A percentile compares a stretch with the other conserved stretches of the same genome.
Evolutionary conservation across 2,113 vertebrate genomes (phyloP).

Genomic region (Mastomys natalensis): DNA sequence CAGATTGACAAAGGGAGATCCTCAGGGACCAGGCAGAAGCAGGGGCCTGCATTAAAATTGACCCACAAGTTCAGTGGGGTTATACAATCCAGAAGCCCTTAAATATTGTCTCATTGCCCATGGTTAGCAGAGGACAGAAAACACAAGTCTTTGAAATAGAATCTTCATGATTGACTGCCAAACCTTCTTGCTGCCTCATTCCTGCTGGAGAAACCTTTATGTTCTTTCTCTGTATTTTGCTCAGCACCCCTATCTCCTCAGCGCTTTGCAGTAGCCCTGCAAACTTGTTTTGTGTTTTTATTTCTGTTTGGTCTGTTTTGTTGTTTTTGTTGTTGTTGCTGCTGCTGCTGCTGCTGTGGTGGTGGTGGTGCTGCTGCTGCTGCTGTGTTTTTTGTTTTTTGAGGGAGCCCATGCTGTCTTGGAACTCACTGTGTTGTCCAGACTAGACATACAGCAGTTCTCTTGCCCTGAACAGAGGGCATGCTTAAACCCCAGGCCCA

Average conservation of each 20-base stretch:
- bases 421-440: not conserved
- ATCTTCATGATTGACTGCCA: constrained; percentile 53
- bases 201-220: constrained; percentile 64
- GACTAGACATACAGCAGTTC: not conserved
- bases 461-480: not conserved
- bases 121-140: constrained; percentile 13
- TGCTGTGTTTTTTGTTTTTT: not conserved
- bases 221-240: not conserved
- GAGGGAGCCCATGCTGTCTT: not conserved
- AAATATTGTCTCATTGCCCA: not conserved
- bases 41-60: not conserved
- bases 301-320: not conserved
- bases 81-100: not conserved
- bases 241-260: not conserved
- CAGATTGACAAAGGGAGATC: not conserved
- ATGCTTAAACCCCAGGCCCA: not conserved
- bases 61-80: not conserved
- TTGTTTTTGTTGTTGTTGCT: not conserved
- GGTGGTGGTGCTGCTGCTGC: not conserved
- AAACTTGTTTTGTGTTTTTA: not conserved
- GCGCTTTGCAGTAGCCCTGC: not conserved
- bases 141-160: constrained; percentile 33
- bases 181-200: not conserved
- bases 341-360: not conserved
- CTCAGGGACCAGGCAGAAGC: not conserved